Conservation (phyloP, 2,113 vertebrate species). For the Cathartes aura region DNA sequence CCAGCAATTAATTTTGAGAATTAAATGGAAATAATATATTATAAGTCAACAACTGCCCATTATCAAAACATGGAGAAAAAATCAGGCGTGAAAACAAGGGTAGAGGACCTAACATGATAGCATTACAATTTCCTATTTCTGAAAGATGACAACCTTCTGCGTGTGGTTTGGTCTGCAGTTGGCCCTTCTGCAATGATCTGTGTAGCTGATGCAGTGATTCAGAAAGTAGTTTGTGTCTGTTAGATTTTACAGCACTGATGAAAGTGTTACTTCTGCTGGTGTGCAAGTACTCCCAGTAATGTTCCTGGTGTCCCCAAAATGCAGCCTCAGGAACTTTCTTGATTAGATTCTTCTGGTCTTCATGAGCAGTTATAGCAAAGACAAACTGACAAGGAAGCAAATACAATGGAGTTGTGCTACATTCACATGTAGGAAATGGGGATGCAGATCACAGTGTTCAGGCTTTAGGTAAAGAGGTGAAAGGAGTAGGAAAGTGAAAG, state of each 20-base stretch:
- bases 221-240: neutral
- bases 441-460: fast-evolving
- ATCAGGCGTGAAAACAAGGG: neutral
- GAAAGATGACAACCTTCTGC: neutral
- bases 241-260: neutral
- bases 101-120: neutral
- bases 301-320: neutral
- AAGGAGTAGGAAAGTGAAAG: neutral
- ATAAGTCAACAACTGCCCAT: neutral
- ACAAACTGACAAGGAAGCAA: neutral
- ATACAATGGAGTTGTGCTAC: neutral
- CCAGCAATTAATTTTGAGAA: neutral
- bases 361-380: neutral
- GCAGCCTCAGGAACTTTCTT: neutral
- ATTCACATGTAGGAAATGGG: neutral
- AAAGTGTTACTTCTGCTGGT: neutral
- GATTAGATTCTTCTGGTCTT: neutral
- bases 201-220: neutral
- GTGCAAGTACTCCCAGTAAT: neutral
- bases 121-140: neutral
- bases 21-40: neutral
- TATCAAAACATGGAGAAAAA: neutral
- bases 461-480: neutral
- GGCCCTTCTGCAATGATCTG: neutral
- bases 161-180: neutral